phyloP scores from a whole-genome alignment of 2,797 vertebrate genomes.

The Pyrrhura leucotis region DNA sequence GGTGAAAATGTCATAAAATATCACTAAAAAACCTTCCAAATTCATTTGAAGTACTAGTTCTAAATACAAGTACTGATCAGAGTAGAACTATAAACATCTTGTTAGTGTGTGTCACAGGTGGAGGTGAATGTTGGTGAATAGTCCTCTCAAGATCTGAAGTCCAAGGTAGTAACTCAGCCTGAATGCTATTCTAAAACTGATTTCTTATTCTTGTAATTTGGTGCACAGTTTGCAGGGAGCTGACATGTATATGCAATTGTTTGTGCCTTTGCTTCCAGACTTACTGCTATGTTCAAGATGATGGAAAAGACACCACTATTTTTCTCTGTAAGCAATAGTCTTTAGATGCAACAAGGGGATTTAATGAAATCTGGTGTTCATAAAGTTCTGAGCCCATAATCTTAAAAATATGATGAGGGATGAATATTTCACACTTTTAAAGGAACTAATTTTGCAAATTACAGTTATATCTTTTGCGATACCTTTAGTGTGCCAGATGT shows the following conservation, averaged over 20 bases:
- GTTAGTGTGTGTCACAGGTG: neutral
- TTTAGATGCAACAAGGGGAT: neutral
- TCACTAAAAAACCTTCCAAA: neutral
- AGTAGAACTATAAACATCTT: neutral
- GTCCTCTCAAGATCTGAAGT: neutral
- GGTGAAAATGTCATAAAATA: neutral
- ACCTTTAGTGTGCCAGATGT: slow-evolving; percentile 18
- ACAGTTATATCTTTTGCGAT: neutral
- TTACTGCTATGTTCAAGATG: neutral
- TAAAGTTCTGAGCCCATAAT: neutral
- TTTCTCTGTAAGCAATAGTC: neutral
- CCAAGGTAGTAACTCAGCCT: neutral
- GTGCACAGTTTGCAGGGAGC: neutral
- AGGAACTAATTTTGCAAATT: slow-evolving; percentile 20
- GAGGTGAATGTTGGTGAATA: neutral
- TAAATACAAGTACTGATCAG: neutral
- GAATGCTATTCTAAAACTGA: neutral
- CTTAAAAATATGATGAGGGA: neutral
- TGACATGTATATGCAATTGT: neutral
- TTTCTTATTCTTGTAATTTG: neutral
- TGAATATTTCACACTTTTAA: neutral
- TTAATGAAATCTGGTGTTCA: neutral
- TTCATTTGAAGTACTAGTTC: neutral
- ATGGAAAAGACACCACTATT: neutral
- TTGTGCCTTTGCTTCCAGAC: neutral